Evolutionary conservation across 2,888 invertebrate genomes (phyloP), one percentile per base, ranked within the genome.

Genomic region (Oligia fasciuncula): DNA sequence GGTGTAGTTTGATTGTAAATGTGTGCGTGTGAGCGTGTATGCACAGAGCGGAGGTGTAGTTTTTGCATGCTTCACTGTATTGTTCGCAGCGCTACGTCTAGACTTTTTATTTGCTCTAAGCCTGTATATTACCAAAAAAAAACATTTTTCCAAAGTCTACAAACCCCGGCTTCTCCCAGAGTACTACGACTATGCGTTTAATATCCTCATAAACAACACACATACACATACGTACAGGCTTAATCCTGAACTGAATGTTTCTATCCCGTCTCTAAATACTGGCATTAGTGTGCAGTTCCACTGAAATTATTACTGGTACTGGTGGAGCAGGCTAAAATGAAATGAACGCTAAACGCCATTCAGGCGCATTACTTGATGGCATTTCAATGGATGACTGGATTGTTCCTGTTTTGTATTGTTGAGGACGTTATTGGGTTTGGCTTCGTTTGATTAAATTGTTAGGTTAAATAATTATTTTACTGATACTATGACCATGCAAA

Each of bases 211-310:
- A 66, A 46, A 79, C n/a, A 73, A 54, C 51, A 40, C 63, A 69
- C 69, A 65, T 51, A 63, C 69, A 69, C 62, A 71, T 51, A 67
- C 35, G 35, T 35, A 35, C 73, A 46, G 68, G 68, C 73, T 76
- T 87, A 78, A 84, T 84, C 84, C 76, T 23, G 40, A 29, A 40
- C 81, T 66, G 78, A 78, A 85, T 81, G 85, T 86, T 86, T 87
- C 70, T 66, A 84, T 73, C 73, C 77, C 60, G 35, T 73, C 74
- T 75, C 68, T 84, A 84, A 85, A 84, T 81, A 85, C 85, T 46
- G 76, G 81, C 70, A 74, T 86, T 87, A 85, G 65, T 43, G 70
- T 62, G 75, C 73, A 84, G 60, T 68, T 69, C 19, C n/a, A 67
- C 63, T 70, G 65, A 65, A 87, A 84, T 85, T 81, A 86, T 84